Evolutionary conservation across 53 echinoderm and acorn worm species (phyloP).

Genomic region (Luidia sarsii): DNA sequence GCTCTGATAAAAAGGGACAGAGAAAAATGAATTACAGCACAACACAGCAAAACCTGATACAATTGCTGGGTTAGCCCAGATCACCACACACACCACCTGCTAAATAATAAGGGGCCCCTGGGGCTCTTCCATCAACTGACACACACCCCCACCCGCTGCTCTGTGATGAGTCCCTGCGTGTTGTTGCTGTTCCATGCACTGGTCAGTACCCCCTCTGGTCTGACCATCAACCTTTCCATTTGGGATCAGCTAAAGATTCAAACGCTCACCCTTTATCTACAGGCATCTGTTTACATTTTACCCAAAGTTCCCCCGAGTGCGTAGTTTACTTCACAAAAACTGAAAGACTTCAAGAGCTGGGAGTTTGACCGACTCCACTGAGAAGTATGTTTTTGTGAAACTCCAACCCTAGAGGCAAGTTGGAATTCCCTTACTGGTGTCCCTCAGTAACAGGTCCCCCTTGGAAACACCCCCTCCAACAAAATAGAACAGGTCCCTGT

Average conservation of each 20-base stretch:
- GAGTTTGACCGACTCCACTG: too few relatives aligned
- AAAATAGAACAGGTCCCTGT: constrained; percentile 1
- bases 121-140: constrained; percentile 37
- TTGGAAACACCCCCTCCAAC: background rate
- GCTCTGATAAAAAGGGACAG: too few relatives aligned
- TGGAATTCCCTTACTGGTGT: too few relatives aligned
- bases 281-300: too few relatives aligned
- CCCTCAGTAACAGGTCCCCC: background rate
- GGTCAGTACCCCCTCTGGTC: background rate
- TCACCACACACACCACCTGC: constrained; percentile 29
- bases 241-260: too few relatives aligned
- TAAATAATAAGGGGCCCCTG: constrained; percentile 1
- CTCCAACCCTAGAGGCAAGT: too few relatives aligned
- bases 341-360: too few relatives aligned
- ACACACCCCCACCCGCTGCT: background rate
- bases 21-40: background rate
- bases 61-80: background rate
- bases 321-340: too few relatives aligned
- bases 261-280: too few relatives aligned
- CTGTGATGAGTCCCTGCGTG: background rate
- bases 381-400: too few relatives aligned
- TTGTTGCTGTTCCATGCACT: constrained; percentile 21
- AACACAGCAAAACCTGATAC: background rate
- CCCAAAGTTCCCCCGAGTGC: too few relatives aligned
- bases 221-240: too few relatives aligned